Percentiles rank a stretch among this genome's conserved stretches.
These are phyloP conservation scores for Aphaenogaster rudis DNA, from an alignment of 1,140 invertebrate genomes.

Conservation along the genomic window DNA sequence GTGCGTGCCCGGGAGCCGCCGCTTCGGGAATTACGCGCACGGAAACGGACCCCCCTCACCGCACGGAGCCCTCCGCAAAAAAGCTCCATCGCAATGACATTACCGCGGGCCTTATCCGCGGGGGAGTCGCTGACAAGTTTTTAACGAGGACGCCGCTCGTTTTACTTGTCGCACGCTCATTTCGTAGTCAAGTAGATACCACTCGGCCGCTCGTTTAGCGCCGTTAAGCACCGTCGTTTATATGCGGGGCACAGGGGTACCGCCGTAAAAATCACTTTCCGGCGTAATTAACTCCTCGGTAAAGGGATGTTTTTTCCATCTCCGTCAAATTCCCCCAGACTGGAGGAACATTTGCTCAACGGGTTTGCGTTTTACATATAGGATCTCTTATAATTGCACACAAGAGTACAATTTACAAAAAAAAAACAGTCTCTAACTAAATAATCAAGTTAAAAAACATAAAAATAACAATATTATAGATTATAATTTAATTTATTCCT, in stretches of 20 bases:
- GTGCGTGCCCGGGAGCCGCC: constrained; percentile 33
- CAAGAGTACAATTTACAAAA: background rate
- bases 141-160: constrained; percentile 50
- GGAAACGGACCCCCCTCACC: background rate
- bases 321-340: background rate
- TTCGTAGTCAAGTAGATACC: constrained; percentile 12
- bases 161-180: constrained; percentile 26
- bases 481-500: background rate
- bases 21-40: constrained; percentile 56
- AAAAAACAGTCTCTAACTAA: background rate
- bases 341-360: background rate
- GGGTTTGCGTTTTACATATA: constrained; percentile 9
- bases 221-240: background rate
- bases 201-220: background rate
- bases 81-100: constrained; percentile 48
- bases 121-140: constrained; percentile 69
- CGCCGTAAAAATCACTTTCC: background rate
- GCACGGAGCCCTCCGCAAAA: background rate
- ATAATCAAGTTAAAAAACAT: background rate
- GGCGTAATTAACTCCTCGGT: constrained; percentile 1
- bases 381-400: background rate
- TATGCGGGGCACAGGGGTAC: background rate
- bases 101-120: constrained; percentile 3
- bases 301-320: background rate
- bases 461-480: background rate